Percentiles rank a stretch among this genome's conserved stretches.
Evolutionary conservation across 1,140 invertebrate genomes (phyloP).

Genomic region (Limonius californicus): DNA sequence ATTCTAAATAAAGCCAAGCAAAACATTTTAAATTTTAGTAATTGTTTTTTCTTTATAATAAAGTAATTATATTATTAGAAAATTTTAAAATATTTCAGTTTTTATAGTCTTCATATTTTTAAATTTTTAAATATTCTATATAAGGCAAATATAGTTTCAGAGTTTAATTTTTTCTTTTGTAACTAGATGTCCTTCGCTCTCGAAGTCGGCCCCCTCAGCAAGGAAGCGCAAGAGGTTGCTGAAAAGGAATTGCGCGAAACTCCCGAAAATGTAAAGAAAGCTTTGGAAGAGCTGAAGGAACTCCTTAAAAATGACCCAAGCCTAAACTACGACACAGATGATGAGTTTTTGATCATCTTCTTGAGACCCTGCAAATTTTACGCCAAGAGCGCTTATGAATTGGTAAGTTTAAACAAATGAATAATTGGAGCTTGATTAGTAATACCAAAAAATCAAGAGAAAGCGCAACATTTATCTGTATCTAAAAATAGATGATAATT

Average conservation of each 20-base stretch:
- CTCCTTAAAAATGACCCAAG: constrained; percentile 59
- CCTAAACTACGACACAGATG: constrained; percentile 60
- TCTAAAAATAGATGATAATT: neutral
- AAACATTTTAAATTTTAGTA: too few relatives aligned
- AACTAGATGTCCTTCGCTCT: constrained; percentile 14
- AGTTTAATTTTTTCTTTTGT: too few relatives aligned
- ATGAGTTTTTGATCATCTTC: constrained; percentile 68
- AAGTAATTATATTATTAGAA: too few relatives aligned
- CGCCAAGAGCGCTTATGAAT: constrained; percentile 64
- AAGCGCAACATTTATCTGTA: neutral
- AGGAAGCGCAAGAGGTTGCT: constrained; percentile 53
- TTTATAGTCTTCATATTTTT: too few relatives aligned
- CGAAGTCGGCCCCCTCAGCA: constrained; percentile 24
- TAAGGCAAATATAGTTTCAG: too few relatives aligned
- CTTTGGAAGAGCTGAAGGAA: constrained; percentile 53
- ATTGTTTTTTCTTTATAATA: too few relatives aligned
- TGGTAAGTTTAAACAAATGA: constrained; percentile 52
- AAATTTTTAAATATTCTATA: too few relatives aligned
- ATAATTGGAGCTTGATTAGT: neutral
- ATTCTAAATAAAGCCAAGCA: too few relatives aligned
- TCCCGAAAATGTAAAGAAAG: constrained; percentile 57
- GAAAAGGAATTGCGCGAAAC: constrained; percentile 61
- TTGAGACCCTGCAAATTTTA: constrained; percentile 74
- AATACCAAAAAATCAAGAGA: too few relatives aligned
- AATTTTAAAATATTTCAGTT: too few relatives aligned